Percentiles rank a stretch among this genome's conserved stretches.
These are phyloP conservation scores for Miltochrista miniata DNA, from an alignment of 2,888 invertebrate genomes.

Conservation along the genomic window DNA sequence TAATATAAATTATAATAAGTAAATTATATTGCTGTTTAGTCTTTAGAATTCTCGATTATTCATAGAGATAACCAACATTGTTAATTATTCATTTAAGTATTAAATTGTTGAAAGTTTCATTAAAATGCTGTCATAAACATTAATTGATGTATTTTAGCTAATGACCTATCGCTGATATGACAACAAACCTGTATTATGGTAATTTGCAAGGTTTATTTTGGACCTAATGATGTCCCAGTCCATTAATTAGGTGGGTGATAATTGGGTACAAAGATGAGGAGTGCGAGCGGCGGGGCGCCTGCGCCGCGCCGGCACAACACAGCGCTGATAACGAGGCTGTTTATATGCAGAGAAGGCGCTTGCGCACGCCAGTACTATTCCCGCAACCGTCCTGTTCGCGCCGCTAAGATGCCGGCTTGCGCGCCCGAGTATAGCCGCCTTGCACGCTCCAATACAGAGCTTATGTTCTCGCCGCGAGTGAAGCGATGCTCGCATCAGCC, in stretches of 20 bases:
- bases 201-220: background rate
- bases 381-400: conserved; percentile 33
- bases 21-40: conserved; percentile 11
- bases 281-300: conserved; percentile 46
- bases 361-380: conserved; percentile 69
- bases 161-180: conserved; percentile 3
- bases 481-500: conserved; percentile 80
- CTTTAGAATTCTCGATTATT: conserved; percentile 15
- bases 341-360: conserved; percentile 66
- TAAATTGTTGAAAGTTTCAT: conserved; percentile 33
- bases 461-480: conserved; percentile 79
- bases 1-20: conserved; percentile 5
- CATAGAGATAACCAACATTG: conserved; percentile 29
- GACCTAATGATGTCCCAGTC: conserved; percentile 28
- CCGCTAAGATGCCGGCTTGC: conserved; percentile 85
- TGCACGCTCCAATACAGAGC: conserved; percentile 81
- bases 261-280: conserved; percentile 81
- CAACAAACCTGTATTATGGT: too few relatives aligned
- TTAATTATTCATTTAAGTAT: conserved; percentile 36
- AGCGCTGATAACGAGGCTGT: conserved; percentile 66
- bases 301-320: conserved; percentile 49
- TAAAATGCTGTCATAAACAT: conserved; percentile 30
- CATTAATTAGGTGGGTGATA: conserved; percentile 66
- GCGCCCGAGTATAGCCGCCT: conserved; percentile 86
- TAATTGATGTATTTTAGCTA: conserved; percentile 14